Evolutionary conservation across 2,888 invertebrate genomes (phyloP).

Genomic region (Drosophila ustulata): DNA sequence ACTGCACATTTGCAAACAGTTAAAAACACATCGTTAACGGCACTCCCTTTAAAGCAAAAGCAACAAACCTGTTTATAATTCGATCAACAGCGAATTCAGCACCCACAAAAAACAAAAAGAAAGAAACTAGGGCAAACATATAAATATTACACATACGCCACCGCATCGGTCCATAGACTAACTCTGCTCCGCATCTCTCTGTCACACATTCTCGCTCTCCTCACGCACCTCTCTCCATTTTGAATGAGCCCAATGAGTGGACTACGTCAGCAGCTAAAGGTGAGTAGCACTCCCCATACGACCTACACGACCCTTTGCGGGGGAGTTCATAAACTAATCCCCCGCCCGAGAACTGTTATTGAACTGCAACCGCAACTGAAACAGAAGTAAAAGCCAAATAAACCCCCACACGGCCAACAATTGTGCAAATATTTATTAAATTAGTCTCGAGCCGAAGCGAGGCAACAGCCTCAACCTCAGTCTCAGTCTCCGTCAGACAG

Average conservation of each 20-base stretch:
- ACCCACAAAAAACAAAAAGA: constrained; percentile 6
- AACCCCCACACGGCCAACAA: constrained; percentile 37
- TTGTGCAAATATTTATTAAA: constrained; percentile 70
- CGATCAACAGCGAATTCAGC: constrained; percentile 12
- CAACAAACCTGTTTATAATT: constrained; percentile 14
- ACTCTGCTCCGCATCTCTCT: constrained; percentile 14
- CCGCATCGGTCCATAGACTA: constrained; percentile 39
- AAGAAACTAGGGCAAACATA: constrained; percentile 45
- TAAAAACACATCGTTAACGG: constrained; percentile 11
- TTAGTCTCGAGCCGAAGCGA: constrained; percentile 35
- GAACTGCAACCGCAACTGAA: constrained; percentile 14
- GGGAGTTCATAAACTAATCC: constrained; percentile 15
- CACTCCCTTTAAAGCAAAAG: neutral
- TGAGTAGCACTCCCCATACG: constrained; percentile 56
- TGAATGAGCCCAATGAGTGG: constrained; percentile 85
- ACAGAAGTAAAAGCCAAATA: constrained; percentile 23
- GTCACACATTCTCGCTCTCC: constrained; percentile 17
- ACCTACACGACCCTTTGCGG: neutral
- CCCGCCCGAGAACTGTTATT: constrained; percentile 13
- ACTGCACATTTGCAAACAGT: constrained; percentile 21
- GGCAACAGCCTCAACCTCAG: constrained; percentile 38
- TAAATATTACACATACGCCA: constrained; percentile 68
- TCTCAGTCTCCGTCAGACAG: constrained; percentile 19
- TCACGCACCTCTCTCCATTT: constrained; percentile 45
- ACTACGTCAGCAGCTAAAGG: constrained; percentile 84